These are phyloP conservation scores for Pedionomus torquatus DNA, from an alignment of 2,113 vertebrate species.

Conservation along the genomic window DNA sequence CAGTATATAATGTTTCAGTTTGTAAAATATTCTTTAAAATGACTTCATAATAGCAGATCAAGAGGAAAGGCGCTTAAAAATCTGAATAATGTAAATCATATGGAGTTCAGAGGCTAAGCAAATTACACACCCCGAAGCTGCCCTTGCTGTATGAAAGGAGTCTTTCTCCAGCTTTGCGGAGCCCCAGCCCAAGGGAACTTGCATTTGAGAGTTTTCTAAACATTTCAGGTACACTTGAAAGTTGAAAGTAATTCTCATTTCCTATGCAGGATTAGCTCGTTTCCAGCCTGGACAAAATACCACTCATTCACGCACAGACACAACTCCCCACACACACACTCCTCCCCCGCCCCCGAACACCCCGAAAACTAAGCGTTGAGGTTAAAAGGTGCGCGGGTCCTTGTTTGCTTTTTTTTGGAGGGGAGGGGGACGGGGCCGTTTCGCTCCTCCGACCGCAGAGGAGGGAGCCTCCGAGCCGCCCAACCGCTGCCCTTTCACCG, in stretches of 20 bases:
- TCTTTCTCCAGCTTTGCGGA: conserved; percentile 83
- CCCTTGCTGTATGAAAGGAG: conserved; percentile 87
- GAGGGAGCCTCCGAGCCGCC: background rate
- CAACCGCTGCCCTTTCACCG: background rate
- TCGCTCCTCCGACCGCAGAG: background rate
- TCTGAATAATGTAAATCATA: conserved; percentile 84
- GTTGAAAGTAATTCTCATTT: conserved; percentile 89
- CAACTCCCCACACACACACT: background rate
- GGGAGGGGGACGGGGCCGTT: background rate
- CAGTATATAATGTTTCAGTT: conserved; percentile 68
- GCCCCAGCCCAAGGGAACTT: conserved; percentile 82
- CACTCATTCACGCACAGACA: conserved; percentile 75
- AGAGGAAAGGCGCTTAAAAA: conserved; percentile 74
- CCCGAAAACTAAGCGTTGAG: conserved; percentile 1
- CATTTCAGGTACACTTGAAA: conserved; percentile 91
- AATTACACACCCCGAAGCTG: conserved; percentile 86
- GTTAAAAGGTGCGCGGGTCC: background rate
- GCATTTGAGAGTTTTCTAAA: conserved; percentile 86
- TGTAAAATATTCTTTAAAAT: conserved; percentile 74
- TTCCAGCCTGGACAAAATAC: conserved; percentile 80
- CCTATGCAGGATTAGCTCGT: conserved; percentile 85
- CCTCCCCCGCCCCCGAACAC: background rate
- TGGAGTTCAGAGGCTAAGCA: conserved; percentile 86
- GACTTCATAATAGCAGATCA: conserved; percentile 77
- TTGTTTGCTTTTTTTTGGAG: too few relatives aligned